Base-by-base conservation (phyloP, 2,888 invertebrate genomes). In the Meiosimyza decipiens region DNA sequence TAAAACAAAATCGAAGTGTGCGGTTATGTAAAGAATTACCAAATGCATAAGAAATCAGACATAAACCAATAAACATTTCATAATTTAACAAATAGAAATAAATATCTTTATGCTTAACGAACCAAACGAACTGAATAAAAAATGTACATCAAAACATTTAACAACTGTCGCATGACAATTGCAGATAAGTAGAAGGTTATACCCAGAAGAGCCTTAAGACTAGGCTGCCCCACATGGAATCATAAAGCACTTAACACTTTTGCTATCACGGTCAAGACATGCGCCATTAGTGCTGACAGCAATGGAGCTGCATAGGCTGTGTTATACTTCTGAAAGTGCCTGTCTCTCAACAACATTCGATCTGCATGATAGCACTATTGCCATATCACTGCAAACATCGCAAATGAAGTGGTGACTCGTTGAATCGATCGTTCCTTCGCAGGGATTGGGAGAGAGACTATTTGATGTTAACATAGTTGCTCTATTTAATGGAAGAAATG, bases 171-270 rank as follows among this genome's bases (percentile, higher is more conserved):
- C 70, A 55, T 22, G 3, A 22, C 22, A 22, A 22, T 22, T 3
- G 1, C 22, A 22, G 22, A 22, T 22, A 22, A 22, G 4, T 64
- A 16, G 28, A 64, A 64, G 64, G 64, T 51, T 64, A 51, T 65
- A 33, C 22, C 11, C 54, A 16, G 50, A 60, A 40, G n/a, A 6
- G 50, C 51, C 52, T 6, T n/a, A n/a, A n/a, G n/a, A n/a, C n/a
- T n/a, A n/a, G n/a, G n/a, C n/a, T n/a, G n/a, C 11, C 22, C 16
- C 1, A 16, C 40, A 49, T 47, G 16, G n/a, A 60, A 52, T 28
- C 71, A 71, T 64, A 71, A 71, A 71, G 64, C 62, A 62, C 62
- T 71, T 63, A 63, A n/a, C 50, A 40, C 51, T 13, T 7, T 28
- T 52, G 16, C 52, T 52, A 52, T 28, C 65, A n/a, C 33, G n/a